phyloP scores from a whole-genome alignment of 2,113 vertebrate species.

The Sus scrofa region T2T-Sscrofa CM000830.6:128479001-128479500 shows the following conservation, averaged over 20 bases:
- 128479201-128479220: neutral
- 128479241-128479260: neutral
- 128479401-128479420: neutral
- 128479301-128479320: neutral
- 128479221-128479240: neutral
- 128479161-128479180: neutral
- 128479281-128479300: neutral
- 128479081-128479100: neutral
- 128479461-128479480: neutral
- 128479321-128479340: neutral
- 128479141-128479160: slow-evolving; percentile 10
- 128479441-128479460: neutral
- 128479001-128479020: neutral
- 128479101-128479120: neutral
- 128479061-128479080: neutral
- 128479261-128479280: neutral
- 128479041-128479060: slow-evolving; percentile 2
- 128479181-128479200: neutral
- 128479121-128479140: neutral
- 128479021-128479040: neutral
- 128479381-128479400: neutral
- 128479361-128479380: neutral
- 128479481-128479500: neutral
- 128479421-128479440: neutral
- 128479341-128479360: neutral